phyloP scores from a whole-genome alignment of 2,888 invertebrate species.

The Alloscopus bannaensis region DNA sequence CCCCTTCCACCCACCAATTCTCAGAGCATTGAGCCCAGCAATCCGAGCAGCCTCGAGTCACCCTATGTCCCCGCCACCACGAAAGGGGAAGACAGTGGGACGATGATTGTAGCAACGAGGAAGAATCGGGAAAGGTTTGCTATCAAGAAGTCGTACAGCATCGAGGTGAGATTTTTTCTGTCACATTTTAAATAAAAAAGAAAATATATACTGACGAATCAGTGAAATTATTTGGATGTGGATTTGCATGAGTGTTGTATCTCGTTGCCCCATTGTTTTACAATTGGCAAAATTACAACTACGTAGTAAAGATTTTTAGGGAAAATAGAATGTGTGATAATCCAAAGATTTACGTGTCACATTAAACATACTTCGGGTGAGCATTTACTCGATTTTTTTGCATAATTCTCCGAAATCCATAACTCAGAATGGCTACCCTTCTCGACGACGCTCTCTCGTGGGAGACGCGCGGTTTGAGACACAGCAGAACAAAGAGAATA shows the following conservation, averaged over 20 bases:
- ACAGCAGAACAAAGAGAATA: slow-evolving; percentile 95
- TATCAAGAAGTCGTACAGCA: slow-evolving; percentile 97
- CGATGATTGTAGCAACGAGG: slow-evolving; percentile 92
- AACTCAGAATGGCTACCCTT: slow-evolving; percentile 94
- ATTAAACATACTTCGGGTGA: no score
- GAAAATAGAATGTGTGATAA: no score
- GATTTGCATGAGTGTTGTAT: no score
- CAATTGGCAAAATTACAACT: no score
- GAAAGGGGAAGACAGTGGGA: slow-evolving; percentile 46
- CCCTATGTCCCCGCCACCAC: background rate
- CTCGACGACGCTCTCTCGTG: slow-evolving; percentile 95
- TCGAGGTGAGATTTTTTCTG: slow-evolving; percentile 96
- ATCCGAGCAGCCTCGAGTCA: background rate
- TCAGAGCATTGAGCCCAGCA: background rate
- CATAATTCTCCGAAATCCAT: no score
- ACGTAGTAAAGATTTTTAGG: no score
- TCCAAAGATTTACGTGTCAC: no score
- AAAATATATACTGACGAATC: background rate
- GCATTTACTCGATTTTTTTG: no score
- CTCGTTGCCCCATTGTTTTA: no score
- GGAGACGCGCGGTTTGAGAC: slow-evolving; percentile 99
- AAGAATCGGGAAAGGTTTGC: slow-evolving; percentile 97
- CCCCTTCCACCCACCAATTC: background rate
- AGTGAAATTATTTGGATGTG: no score
- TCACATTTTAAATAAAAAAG: background rate